These are phyloP conservation scores for Percina caprodes DNA, from an alignment of 2,113 vertebrate species.

Conservation along the genomic window DNA sequence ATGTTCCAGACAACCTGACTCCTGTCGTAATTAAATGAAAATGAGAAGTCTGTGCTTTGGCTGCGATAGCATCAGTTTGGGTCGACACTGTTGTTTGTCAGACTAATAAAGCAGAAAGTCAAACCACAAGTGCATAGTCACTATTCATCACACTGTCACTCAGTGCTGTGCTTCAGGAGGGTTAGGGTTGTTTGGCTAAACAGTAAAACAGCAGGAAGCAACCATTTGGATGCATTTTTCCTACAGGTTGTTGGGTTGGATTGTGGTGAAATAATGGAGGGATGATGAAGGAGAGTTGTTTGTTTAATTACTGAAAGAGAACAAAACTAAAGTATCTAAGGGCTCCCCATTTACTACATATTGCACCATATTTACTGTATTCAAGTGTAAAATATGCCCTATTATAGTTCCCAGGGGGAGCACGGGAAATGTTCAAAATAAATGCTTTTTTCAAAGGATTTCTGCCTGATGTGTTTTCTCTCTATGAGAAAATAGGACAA, in stretches of 20 bases:
- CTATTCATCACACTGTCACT: slow-evolving; percentile 46
- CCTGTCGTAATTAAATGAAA: slow-evolving; percentile 71
- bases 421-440: slow-evolving; percentile 31
- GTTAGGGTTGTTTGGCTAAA: not conserved
- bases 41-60: slow-evolving; percentile 55
- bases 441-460: slow-evolving; percentile 35
- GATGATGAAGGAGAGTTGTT: not conserved
- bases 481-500: slow-evolving; percentile 23
- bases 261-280: not conserved
- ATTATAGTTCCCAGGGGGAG: slow-evolving; percentile 7
- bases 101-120: slow-evolving; percentile 42
- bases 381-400: not conserved
- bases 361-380: not conserved
- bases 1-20: slow-evolving; percentile 64
- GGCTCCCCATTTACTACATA: not conserved
- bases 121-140: slow-evolving; percentile 30
- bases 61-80: slow-evolving; percentile 51
- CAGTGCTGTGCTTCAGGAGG: not conserved
- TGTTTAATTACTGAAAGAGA: not conserved
- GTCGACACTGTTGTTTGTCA: slow-evolving; percentile 5
- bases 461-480: slow-evolving; percentile 12
- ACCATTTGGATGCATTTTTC: not conserved
- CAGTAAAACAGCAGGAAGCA: slow-evolving; percentile 5
- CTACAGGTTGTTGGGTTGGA: not conserved
- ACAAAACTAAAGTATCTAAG: not conserved